Percentiles rank a stretch among this genome's conserved stretches.
phyloP scores from a whole-genome alignment of 2,888 invertebrate genomes.

The Drosophila barbarae region DNA sequence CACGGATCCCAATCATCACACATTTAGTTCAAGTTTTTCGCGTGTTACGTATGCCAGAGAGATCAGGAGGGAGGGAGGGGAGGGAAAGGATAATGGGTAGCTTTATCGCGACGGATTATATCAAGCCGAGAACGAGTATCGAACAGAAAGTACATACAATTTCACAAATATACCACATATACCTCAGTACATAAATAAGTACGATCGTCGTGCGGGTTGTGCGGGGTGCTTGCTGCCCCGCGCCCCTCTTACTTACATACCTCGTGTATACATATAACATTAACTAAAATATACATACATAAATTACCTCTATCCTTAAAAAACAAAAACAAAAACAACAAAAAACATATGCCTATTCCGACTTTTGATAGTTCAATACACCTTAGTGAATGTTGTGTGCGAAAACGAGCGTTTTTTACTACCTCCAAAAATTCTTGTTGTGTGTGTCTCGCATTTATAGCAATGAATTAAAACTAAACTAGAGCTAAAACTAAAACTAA shows the following conservation, averaged over 20 bases:
- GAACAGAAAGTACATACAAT: constrained; percentile 72
- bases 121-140: constrained; percentile 47
- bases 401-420: constrained; percentile 62
- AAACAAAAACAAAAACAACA: too few species aligned
- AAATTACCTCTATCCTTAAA: constrained; percentile 22
- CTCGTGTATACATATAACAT: constrained; percentile 68
- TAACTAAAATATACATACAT: constrained; percentile 67
- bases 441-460: constrained; percentile 70
- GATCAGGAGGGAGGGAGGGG: background rate
- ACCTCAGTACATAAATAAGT: constrained; percentile 74
- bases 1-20: constrained; percentile 50
- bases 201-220: constrained; percentile 45
- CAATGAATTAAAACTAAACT: constrained; percentile 27
- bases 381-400: constrained; percentile 71
- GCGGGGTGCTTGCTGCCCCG: constrained; percentile 1
- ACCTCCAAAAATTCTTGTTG: constrained; percentile 68
- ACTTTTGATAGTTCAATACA: constrained; percentile 66
- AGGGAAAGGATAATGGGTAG: constrained; percentile 46
- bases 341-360: constrained; percentile 28
- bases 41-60: constrained; percentile 61
- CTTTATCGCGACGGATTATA: constrained; percentile 55
- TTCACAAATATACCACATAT: constrained; percentile 73
- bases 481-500: constrained; percentile 10
- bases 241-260: constrained; percentile 57
- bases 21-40: constrained; percentile 67